Base-by-base conservation (phyloP, 2,888 invertebrate species). In the Acleris cristana region DNA sequence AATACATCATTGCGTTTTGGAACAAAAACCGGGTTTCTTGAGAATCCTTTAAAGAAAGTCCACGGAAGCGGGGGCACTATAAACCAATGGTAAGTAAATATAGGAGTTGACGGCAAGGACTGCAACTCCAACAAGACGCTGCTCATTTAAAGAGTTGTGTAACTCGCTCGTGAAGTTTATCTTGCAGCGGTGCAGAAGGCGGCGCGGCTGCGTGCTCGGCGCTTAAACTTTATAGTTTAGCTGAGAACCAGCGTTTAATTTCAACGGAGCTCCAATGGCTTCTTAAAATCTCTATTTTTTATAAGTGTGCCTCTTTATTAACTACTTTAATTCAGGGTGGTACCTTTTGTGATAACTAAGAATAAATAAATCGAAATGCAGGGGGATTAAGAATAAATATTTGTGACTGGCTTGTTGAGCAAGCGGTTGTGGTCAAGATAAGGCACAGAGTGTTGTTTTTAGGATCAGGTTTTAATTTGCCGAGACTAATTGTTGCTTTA, bases 391-490 rank as follows among this genome's bases (percentile, higher is more conserved):
- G 30, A 56, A 45, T 69, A 70, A 70, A 65, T 64, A 69, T 69
- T 69, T 64, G 63, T 53, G 44, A 59, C 56, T 19, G 40, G 61
- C 21, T 21, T 63, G 65, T 21, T 62, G 45, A 49, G 61, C 64
- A 56, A 58, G 57, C 48, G 58, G 64, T 58, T 61, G 72, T 68
- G 73, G 70, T 73, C 65, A 69, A 79, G 85, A 86, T 85, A 84
- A 82, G 79, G 80, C 84, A 82, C 84, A 84, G 74, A 74, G 70
- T 77, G 78, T 79, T 80, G 79, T 82, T 85, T 83, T 81, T 78
- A 80, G 81, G 79, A 84, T 82, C 75, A 80, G 79, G 80, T 83
- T 87, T 86, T 85, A 84, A 87, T 86, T 86, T 82, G 78, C 80
- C 70, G 72, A 79, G 76, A 81, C 81, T 84, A 87, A 85, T 86